Base-by-base conservation (phyloP, 2,888 invertebrate species). In the Drosophila meridiana region DNA sequence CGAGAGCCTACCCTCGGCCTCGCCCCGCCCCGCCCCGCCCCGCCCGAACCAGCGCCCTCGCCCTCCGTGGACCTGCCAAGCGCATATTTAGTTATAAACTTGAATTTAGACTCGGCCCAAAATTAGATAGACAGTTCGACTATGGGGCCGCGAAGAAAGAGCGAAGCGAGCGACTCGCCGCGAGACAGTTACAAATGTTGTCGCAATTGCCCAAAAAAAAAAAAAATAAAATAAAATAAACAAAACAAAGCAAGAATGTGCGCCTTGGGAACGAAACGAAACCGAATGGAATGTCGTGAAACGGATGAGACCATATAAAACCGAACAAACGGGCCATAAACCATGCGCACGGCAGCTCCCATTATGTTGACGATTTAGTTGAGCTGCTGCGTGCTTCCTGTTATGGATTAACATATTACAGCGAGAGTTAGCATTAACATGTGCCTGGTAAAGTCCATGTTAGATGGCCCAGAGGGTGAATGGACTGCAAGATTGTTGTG, bases 81-180 rank as follows among this genome's bases (percentile, higher is more conserved):
- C 79, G 81, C 79, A 83, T 86, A 84, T 88, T 85, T 86, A 87
- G 84, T 75, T 88, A 82, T 84, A 84, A 87, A 84, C 84, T 84
- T 84, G 84, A 84, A 84, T 87, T 85, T 81, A 80, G 84, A 76
- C 76, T 48, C 81, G 73, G 82, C 74, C 81, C 84, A 87, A 87
- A 87, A 88, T 84, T 83, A 85, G 80, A 67, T 60, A 70, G 56
- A 73, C 68, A 47, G 73, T 38, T 55, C 26, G 55, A 48, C 69
- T 77, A 36, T 67, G 67, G 62, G 52, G 55, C 58, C 43, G 64
- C 59, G 36, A 11, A 55, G 53, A 26, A 34, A 53, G 36, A 73
- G 73, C 52, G 65, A 40, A 34, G 40, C 58, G 36, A 65, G 14
- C 63, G 20, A 62, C 34, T 52, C 14, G 30, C 53, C 20, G 11